Evolutionary conservation across 2,888 invertebrate species (phyloP).

Genomic region (Drosophila gaucha): DNA sequence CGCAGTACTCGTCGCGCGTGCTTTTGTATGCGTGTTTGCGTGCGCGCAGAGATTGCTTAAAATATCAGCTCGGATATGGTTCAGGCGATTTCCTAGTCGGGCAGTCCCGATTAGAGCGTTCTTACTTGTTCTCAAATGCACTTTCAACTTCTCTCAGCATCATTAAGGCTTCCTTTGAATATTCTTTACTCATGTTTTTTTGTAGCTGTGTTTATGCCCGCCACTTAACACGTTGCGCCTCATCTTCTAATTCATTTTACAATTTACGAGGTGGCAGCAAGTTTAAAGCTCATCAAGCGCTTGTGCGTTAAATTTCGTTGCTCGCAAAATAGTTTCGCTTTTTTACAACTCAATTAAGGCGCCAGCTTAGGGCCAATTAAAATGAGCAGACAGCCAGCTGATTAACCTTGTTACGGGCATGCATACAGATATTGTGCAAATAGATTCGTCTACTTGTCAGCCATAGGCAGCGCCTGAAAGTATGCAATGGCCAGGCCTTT

Average conservation of each 20-base stretch:
- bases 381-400: constrained; percentile 73
- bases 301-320: constrained; percentile 59
- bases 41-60: too few species aligned
- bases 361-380: constrained; percentile 70
- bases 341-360: constrained; percentile 66
- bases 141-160: constrained; percentile 10
- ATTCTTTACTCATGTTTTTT: not conserved
- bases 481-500: constrained; percentile 48
- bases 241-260: constrained; percentile 71
- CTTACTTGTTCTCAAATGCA: not conserved
- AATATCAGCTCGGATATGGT: too few species aligned
- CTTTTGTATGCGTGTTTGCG: too few species aligned
- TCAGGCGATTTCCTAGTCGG: too few species aligned
- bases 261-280: constrained; percentile 60
- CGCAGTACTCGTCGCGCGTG: too few species aligned
- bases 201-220: constrained; percentile 1
- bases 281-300: constrained; percentile 74
- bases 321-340: constrained; percentile 63
- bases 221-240: constrained; percentile 27
- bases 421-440: constrained; percentile 9
- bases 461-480: constrained; percentile 47
- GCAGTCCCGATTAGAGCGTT: too few species aligned
- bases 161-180: constrained; percentile 32
- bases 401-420: constrained; percentile 65
- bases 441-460: constrained; percentile 43